Base-by-base conservation (phyloP, 2,888 invertebrate species). In the Halocaridina rubra region DNA sequence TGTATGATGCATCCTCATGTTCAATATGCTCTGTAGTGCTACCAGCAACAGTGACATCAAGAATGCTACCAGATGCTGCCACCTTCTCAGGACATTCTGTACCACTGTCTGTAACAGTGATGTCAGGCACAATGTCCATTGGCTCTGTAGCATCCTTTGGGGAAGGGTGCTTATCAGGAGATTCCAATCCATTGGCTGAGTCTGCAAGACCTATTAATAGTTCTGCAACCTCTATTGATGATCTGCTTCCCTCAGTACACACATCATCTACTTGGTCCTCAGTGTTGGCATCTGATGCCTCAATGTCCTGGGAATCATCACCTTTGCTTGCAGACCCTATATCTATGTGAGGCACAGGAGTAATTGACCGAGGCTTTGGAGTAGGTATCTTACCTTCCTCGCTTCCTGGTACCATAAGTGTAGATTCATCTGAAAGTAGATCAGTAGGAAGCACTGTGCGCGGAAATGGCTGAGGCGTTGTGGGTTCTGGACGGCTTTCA, bases 401-500 rank as follows among this genome's bases (percentile, higher is more conserved):
- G 4, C 19, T 19, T 53, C n/a, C 16, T 3, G 53, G 16, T 53
- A 13, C 8, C n/a, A n/a, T n/a, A 53, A 53, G 19, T 53, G 53
- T 19, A 53, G 53, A 53, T 53, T 53, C 53, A 53, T 53, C 53
- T n/a, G 53, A 53, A 19, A 53, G 53, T 53, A 53, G 19, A 4
- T 53, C 53, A 53, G 53, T 16, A 16, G 16, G 53, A 2, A 33
- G 10, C 19, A 19, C 46, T 0, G 72, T 22, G 5, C 22, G 69
- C 53, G 61, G 72, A 29, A 30, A 53, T 46, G 61, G 46, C 61
- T 46, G 71, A 30, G 57, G 57, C 19, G 30, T 53, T 39, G 77
- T 27, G 24, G 76, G 22, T 22, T 84, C 75, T 5, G 46, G 79
- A 57, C 61, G 74, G 22, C 79, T 80, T 3, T 82, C 82, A 19